These are phyloP conservation scores for Formica exsecta DNA, from an alignment of 1,140 invertebrate genomes.

Conservation along the genomic window DNA sequence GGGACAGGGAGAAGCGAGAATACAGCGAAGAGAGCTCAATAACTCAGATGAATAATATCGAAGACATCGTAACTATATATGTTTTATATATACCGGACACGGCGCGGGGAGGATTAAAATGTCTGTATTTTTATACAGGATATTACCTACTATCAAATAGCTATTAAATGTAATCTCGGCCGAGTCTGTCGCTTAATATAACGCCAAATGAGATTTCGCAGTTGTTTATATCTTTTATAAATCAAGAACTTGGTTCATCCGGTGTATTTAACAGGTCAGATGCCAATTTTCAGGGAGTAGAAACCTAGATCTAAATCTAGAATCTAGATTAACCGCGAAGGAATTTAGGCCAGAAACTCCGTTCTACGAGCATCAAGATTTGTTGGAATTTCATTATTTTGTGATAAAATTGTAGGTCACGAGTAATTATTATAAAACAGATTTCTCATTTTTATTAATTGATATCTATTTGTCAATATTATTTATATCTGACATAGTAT, in stretches of 20 bases:
- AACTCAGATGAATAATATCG: conserved; percentile 74
- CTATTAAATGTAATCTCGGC: conserved; percentile 58
- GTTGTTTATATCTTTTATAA: conserved; percentile 63
- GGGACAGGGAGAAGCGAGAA: conserved; percentile 47
- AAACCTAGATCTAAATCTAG: too few species aligned
- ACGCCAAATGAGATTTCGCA: conserved; percentile 52
- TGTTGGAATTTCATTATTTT: neutral
- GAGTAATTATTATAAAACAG: conserved; percentile 16
- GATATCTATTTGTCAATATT: too few species aligned
- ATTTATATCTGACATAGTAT: neutral
- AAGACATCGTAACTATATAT: conserved; percentile 69
- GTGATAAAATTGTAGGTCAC: neutral
- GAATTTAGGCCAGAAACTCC: conserved; percentile 12
- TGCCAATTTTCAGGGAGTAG: conserved; percentile 31
- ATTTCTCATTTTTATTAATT: neutral
- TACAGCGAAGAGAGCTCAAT: conserved; percentile 68
- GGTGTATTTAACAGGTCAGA: conserved; percentile 38
- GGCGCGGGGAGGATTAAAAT: conserved; percentile 49
- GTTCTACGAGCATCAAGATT: neutral
- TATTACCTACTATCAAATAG: conserved; percentile 54
- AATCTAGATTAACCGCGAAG: conserved; percentile 41
- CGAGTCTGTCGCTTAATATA: conserved; percentile 56
- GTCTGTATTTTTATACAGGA: conserved; percentile 57
- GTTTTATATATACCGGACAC: conserved; percentile 33
- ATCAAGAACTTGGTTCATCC: conserved; percentile 42